Base-by-base conservation (phyloP, 2,888 invertebrate species). In the Bimastos eiseni region DNA sequence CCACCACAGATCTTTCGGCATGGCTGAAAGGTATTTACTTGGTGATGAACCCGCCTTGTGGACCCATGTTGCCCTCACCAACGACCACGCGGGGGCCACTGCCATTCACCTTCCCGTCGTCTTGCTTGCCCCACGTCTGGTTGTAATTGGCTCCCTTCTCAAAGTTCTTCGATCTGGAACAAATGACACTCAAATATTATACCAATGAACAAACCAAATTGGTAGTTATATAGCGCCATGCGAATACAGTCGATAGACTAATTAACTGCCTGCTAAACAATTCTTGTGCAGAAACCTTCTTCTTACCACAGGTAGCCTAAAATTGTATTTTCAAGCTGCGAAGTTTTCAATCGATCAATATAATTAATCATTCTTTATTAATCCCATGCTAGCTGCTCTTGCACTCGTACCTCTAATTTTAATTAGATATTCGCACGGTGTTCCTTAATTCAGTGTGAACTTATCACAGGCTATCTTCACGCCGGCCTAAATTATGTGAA, bases 81-180 rank as follows among this genome's bases (percentile, higher is more conserved):
- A 95, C 95, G 37, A 94, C 93, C 91, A 95, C 93, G 88, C 95
- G 91, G 0, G 95, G 95, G 33, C 95, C 95, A 92, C 95, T 94
- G 24, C 94, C 93, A 92, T 95, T 95, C 44, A 99, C 98, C 96
- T 98, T 98, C 37, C 99, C 99, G 95, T 99, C 99, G 94, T 99
- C 99, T 95, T 98, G 98, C 93, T 98, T 98, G 96, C 98, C 99
- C 99, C 99, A 99, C 95, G 99, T 98, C 90, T 98, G 98, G 94
- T 98, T 98, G 93, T 96, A 96, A 91, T 96, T 95, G 30, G 95
- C 94, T 95, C 99, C 98, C 96, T 98, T 98, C 96, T 98, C 98
- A 96, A 98, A 98, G 92, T 95, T 95, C 92, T 95, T 95, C 83
- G 94, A 93, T 93, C 95, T 95, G 92, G 24, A 83, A 86, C 24